Conservation (phyloP, 2,113 vertebrate genomes). For the Callaeas wilsoni region DNA sequence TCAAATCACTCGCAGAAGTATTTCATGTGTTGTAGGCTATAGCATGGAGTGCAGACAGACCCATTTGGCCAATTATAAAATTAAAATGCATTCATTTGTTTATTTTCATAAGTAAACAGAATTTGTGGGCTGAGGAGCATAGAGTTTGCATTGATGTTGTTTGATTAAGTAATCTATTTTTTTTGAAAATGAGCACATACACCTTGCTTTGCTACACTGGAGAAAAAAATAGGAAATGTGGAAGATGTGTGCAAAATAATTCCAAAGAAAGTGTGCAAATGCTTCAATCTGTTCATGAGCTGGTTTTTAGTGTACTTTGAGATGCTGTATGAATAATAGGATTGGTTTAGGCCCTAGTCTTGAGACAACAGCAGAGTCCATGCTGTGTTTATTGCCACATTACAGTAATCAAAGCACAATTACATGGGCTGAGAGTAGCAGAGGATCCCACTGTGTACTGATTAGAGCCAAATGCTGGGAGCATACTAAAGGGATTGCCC, state of each 20-base stretch:
- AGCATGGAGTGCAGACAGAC: background rate
- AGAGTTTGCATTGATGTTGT: background rate
- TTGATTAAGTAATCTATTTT: background rate
- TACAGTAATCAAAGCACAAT: background rate
- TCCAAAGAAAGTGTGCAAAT: background rate
- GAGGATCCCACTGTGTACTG: background rate
- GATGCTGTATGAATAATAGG: background rate
- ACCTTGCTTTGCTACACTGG: background rate
- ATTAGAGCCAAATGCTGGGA: background rate
- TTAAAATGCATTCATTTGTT: background rate
- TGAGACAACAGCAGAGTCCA: background rate
- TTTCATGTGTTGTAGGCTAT: background rate
- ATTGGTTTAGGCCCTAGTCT: background rate
- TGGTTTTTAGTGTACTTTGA: background rate
- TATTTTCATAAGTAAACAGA: background rate
- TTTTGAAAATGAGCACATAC: background rate
- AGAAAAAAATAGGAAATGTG: background rate
- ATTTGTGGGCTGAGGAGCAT: background rate
- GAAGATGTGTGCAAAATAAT: background rate
- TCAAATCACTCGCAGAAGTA: background rate
- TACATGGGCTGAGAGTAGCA: background rate
- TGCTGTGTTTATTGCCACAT: background rate
- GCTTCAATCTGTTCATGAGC: background rate
- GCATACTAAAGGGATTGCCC: background rate
- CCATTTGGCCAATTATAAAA: background rate